These are phyloP conservation scores for Chromobotia macracanthus DNA, from an alignment of 2,797 vertebrate genomes.

Conservation along the genomic window DNA sequence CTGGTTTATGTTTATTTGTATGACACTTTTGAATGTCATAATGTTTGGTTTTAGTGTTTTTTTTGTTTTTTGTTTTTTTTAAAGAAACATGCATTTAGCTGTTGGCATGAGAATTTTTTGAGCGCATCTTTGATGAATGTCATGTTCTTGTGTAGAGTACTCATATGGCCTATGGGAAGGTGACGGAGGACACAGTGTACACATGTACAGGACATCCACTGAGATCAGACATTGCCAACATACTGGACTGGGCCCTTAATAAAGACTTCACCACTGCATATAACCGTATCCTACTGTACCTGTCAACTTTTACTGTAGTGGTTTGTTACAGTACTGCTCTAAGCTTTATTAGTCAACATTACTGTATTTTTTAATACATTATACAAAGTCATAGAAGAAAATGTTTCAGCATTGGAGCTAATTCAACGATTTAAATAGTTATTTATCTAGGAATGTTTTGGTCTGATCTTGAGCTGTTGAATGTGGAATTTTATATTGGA, in stretches of 20 bases:
- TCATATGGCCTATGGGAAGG: slow-evolving; percentile 90
- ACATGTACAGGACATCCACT: slow-evolving; percentile 96
- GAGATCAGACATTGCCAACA: slow-evolving; percentile 93
- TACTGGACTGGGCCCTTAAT: slow-evolving; percentile 97
- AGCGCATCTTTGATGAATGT: neutral
- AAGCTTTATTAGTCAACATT: neutral
- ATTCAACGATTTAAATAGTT: no score
- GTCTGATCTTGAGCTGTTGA: neutral
- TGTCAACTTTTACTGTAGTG: neutral
- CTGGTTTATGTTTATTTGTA: neutral
- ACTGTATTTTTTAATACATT: neutral
- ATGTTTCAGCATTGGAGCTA: neutral
- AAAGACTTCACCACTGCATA: slow-evolving; percentile 91
- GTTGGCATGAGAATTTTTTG: neutral
- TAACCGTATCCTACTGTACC: slow-evolving; percentile 84
- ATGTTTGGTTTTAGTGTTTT: no score
- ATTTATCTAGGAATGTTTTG: no score
- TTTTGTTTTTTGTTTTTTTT: no score
- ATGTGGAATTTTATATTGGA: neutral
- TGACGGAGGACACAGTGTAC: slow-evolving; percentile 93
- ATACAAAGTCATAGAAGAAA: neutral
- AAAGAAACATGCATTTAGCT: neutral
- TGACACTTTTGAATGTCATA: neutral
- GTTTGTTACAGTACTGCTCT: neutral
- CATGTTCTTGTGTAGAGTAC: slow-evolving; percentile 83